Conservation (phyloP, 2,797 vertebrate species). For the Pristis pectinata region DNA sequence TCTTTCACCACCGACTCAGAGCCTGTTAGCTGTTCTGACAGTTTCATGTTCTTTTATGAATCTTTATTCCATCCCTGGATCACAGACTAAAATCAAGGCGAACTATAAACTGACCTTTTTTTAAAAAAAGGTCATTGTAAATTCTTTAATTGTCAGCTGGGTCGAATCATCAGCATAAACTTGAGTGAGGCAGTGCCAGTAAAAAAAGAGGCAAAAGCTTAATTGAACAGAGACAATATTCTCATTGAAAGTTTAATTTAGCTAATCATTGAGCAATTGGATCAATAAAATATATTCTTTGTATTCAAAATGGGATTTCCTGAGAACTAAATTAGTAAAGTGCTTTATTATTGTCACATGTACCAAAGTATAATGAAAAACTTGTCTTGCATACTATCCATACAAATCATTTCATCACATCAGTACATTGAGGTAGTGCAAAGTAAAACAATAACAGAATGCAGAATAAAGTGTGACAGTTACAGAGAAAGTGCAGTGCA, state of each 20-base stretch:
- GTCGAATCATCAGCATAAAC: neutral
- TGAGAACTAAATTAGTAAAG: too few relatives aligned
- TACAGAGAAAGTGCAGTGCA: too few relatives aligned
- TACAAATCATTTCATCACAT: too few relatives aligned
- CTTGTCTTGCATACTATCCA: too few relatives aligned
- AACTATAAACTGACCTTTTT: neutral
- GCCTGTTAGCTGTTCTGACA: neutral
- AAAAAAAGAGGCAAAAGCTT: neutral
- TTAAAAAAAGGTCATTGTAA: neutral
- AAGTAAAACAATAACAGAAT: too few relatives aligned
- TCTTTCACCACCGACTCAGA: neutral
- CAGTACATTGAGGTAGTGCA: too few relatives aligned
- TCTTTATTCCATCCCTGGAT: neutral
- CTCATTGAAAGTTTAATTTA: neutral
- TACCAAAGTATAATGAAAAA: too few relatives aligned
- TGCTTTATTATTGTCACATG: too few relatives aligned
- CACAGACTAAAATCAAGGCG: neutral
- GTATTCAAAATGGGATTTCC: neutral
- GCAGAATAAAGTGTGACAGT: too few relatives aligned
- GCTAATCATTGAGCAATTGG: neutral
- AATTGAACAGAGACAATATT: neutral
- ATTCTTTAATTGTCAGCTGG: neutral
- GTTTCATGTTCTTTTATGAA: neutral
- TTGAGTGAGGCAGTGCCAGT: neutral
- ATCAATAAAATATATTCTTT: neutral